phyloP scores from a whole-genome alignment of 2,888 invertebrate genomes.

The Drosophila greeni region DNA sequence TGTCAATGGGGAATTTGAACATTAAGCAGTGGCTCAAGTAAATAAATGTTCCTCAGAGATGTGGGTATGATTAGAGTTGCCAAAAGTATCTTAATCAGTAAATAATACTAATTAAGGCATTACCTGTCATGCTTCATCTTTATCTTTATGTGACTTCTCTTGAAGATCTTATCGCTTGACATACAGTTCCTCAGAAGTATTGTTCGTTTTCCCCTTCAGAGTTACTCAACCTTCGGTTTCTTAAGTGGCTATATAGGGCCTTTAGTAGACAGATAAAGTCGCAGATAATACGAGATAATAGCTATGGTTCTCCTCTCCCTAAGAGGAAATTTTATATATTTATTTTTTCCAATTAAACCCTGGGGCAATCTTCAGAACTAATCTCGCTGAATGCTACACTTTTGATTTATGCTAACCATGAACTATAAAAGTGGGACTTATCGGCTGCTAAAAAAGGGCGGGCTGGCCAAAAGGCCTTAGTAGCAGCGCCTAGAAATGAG shows the following conservation, averaged over 20 bases:
- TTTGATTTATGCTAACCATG: constrained; percentile 34
- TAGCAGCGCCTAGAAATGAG: constrained; percentile 48
- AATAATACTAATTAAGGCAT: not conserved
- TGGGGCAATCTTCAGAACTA: not conserved
- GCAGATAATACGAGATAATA: constrained; percentile 20
- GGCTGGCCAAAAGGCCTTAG: constrained; percentile 16
- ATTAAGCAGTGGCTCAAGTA: not conserved
- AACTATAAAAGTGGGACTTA: constrained; percentile 14
- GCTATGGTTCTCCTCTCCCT: not conserved
- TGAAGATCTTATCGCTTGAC: constrained; percentile 20
- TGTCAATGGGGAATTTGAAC: not conserved
- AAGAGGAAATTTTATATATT: not conserved
- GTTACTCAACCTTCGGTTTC: constrained; percentile 30
- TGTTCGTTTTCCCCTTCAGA: not conserved
- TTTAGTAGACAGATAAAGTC: constrained; percentile 15
- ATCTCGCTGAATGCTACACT: constrained; percentile 19
- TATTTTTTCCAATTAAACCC: constrained; percentile 25
- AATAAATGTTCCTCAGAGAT: not conserved
- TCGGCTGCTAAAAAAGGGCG: not conserved
- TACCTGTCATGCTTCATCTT: constrained; percentile 2
- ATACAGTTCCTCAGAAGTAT: not conserved
- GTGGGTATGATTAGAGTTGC: not conserved
- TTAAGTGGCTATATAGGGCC: constrained; percentile 8
- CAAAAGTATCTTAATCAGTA: constrained; percentile 1
- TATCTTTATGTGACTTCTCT: constrained; percentile 28